Evolutionary conservation across 2,113 vertebrate genomes (phyloP), one percentile per base, ranked within the genome.

Genomic region (Gymnarchus niloticus): DNA sequence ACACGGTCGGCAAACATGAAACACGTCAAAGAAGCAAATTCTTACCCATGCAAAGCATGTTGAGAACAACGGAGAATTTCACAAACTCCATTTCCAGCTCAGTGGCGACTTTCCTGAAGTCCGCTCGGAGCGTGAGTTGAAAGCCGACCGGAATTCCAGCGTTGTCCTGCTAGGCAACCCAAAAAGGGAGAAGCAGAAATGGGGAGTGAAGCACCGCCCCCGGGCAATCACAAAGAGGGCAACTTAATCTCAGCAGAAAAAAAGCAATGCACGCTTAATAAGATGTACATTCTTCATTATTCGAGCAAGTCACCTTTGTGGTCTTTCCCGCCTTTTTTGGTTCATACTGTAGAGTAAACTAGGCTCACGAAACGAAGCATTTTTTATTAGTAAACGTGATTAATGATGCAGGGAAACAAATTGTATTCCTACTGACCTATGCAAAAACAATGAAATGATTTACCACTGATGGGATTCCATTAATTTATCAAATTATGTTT

Each of bases 131-230:
- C 92, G 89, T 86, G 33, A 49, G 88, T 85, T 84, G 85, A 87
- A 88, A 87, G 84, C 28, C 81, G 78, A 89, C 56, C 87, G 88
- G 87, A 93, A 92, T 92, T 92, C 91, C 91, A 87, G 91, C 89
- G 92, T 88, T 84, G 83, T 89, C 89, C 90, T 93, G 90, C 94
- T 91, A 91, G 90, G 94, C 92, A 93, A 93, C 94, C 28, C 89
- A 90, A 87, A 93, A 91, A 92, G 92, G 92, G 92, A 92, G 92
- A 91, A 89, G 92, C 92, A n/a, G 82, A 93, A 87, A 88, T 83
- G 91, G 88, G 54, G 91, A 94, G 92, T 94, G 94, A 94, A 93
- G 93, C 91, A 89, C 91, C 91, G 52, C 90, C 92, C 87, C 92
- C 91, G 21, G 21, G 19, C 23, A 25, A 7, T 49, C 80, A 82